Percentiles rank a stretch among this genome's conserved stretches.
These are phyloP conservation scores for Montipora capricornis DNA, from an alignment of 64 coral and sea anemone species.

Conservation along the genomic window DNA sequence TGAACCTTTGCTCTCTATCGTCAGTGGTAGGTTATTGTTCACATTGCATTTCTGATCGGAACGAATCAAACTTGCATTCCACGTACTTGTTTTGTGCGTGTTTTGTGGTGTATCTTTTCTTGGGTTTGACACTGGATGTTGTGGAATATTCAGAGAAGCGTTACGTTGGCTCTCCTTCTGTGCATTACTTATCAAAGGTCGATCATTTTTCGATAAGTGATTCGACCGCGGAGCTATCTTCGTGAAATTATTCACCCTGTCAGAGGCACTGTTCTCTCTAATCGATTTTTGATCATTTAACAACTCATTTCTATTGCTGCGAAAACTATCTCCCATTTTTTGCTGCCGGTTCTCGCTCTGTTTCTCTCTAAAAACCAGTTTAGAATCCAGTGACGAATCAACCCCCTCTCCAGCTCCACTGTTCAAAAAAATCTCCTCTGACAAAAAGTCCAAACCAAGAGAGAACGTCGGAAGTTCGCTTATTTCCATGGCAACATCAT, in stretches of 20 bases:
- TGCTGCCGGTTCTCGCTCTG: neutral
- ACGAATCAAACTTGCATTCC: neutral
- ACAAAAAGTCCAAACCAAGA: constrained; percentile 80
- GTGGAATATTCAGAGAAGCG: neutral
- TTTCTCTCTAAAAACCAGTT: neutral
- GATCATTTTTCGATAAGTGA: neutral
- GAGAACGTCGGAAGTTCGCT: constrained; percentile 82
- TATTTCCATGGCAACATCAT: constrained; percentile 67
- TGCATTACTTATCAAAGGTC: neutral
- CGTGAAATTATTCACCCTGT: neutral
- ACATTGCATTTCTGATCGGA: neutral
- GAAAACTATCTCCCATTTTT: neutral
- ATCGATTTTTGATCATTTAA: neutral
- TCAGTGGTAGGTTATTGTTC: neutral
- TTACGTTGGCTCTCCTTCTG: neutral
- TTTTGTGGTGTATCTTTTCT: neutral
- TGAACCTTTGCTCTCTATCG: neutral
- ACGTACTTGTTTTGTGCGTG: neutral
- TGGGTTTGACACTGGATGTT: neutral
- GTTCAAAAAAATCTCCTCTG: neutral
- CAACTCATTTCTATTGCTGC: neutral
- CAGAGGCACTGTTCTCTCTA: neutral
- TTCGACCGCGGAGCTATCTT: neutral
- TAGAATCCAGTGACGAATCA: neutral
- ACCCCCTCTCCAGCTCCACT: neutral